Conservation (phyloP, 2,888 invertebrate genomes). For the Catocala nupta region DNA sequence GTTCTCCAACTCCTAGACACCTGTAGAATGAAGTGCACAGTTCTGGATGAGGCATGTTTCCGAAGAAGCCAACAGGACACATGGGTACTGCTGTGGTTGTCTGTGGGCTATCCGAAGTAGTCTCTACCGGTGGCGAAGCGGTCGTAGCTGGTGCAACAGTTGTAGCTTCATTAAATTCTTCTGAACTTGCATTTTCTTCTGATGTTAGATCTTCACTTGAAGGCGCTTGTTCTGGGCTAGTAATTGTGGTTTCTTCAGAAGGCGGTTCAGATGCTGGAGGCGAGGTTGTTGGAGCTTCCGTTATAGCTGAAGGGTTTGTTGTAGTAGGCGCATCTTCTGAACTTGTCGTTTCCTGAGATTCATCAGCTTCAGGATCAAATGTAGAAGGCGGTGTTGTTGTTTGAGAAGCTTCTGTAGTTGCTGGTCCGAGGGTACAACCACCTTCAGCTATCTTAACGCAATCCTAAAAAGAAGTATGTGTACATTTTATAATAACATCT, state of each 20-base stretch:
- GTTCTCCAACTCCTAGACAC: not conserved
- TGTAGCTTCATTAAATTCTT: too few species aligned
- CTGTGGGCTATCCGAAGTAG: too few species aligned
- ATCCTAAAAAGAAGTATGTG: not conserved
- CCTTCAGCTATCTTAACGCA: conserved; percentile 19
- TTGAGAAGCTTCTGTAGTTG: not conserved
- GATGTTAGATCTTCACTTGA: not conserved
- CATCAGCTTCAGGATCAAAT: not conserved
- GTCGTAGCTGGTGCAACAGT: too few species aligned
- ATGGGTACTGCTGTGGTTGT: not conserved
- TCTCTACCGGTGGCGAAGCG: too few species aligned
- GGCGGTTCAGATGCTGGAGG: too few species aligned
- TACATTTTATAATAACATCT: too few species aligned
- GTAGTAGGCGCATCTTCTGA: not conserved
- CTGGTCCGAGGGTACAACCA: conserved; percentile 12
- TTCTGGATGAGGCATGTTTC: not conserved
- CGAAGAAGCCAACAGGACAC: not conserved
- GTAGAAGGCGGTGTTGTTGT: not conserved
- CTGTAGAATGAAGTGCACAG: not conserved
- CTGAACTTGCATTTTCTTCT: too few species aligned
- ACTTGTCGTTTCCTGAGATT: not conserved
- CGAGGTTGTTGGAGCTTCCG: too few species aligned
- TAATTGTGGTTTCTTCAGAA: too few species aligned
- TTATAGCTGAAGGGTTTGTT: not conserved
- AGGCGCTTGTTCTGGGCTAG: not conserved